Percentiles rank a stretch among this genome's conserved stretches.
phyloP scores from a whole-genome alignment of 2,797 vertebrate genomes.

The Mareca penelope region DNA sequence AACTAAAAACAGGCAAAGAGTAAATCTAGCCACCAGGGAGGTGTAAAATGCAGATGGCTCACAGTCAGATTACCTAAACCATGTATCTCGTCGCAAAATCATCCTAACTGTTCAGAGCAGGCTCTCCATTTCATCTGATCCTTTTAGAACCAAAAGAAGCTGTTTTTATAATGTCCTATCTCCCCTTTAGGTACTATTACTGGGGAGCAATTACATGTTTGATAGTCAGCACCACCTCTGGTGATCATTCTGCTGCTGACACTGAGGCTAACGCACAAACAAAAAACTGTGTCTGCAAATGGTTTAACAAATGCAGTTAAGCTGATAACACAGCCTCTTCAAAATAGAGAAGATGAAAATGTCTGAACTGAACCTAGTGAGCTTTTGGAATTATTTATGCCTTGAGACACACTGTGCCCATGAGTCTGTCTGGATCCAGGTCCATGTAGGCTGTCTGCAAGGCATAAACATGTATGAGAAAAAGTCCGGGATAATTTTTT shows the following conservation, averaged over 20 bases:
- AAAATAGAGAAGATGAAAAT: neutral
- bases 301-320: neutral
- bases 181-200: neutral
- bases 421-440: neutral
- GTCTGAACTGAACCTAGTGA: neutral
- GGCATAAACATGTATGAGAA: neutral
- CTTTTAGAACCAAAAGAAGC: neutral
- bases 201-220: neutral
- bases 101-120: neutral
- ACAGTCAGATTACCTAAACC: neutral
- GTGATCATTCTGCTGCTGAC: neutral
- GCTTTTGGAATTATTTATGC: neutral
- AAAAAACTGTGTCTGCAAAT: neutral
- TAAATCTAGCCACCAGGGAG: neutral
- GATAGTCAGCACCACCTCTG: neutral
- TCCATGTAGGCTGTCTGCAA: neutral
- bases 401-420: neutral
- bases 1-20: neutral
- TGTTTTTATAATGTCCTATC: neutral
- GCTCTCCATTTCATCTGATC: neutral
- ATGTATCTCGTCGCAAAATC: neutral
- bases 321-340: neutral
- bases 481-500: neutral
- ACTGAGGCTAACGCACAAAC: neutral
- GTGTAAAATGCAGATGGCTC: neutral